phyloP scores from a whole-genome alignment of 2,888 invertebrate genomes.

The Tenthredo scrophulariae region DNA sequence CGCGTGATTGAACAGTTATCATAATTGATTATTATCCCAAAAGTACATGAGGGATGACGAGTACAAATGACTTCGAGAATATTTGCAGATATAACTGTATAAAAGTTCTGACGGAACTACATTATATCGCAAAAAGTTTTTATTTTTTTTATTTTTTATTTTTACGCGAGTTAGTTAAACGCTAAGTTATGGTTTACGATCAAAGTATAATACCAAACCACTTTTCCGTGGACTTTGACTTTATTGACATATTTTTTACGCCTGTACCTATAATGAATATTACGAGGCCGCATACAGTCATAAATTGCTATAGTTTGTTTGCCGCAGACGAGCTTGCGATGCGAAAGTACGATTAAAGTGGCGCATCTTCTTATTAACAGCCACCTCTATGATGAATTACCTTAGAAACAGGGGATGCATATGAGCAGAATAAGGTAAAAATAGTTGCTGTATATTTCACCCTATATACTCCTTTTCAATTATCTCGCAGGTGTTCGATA shows the following conservation, averaged over 20 bases:
- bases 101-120: background rate
- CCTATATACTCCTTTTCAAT: background rate
- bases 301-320: slow-evolving; percentile 2
- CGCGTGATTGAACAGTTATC: background rate
- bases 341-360: slow-evolving; percentile 13
- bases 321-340: background rate
- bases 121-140: background rate
- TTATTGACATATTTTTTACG: slow-evolving; percentile 39
- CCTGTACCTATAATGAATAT: slow-evolving; percentile 17
- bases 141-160: background rate
- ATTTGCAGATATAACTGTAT: background rate
- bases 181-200: slow-evolving; percentile 34
- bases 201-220: slow-evolving; percentile 20
- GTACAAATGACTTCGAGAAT: background rate
- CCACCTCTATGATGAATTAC: background rate
- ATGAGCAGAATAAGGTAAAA: background rate
- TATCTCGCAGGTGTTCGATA: background rate
- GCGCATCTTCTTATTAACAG: slow-evolving; percentile 4
- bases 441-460: background rate
- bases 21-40: background rate
- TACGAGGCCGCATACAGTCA: slow-evolving; percentile 26
- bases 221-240: slow-evolving; percentile 5
- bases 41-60: background rate
- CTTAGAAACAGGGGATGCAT: background rate
- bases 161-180: slow-evolving; percentile 25